These are phyloP conservation scores for Enoplosus armatus DNA, from an alignment of 2,797 vertebrate genomes.

Conservation along the genomic window DNA sequence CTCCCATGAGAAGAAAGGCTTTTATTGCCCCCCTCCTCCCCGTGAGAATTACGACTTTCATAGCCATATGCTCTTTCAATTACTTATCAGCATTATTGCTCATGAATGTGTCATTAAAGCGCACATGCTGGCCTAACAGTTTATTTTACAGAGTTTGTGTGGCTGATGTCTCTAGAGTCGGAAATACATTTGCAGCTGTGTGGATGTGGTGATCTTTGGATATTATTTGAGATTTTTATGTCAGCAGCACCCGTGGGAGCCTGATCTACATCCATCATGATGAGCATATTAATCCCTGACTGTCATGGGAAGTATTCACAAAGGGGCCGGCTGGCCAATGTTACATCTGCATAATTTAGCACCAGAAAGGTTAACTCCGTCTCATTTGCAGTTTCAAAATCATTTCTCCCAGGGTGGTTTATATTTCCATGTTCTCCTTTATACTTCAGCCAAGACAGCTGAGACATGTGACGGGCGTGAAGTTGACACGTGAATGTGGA, in stretches of 20 bases:
- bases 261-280: conserved; percentile 34
- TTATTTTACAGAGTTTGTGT: conserved; percentile 22
- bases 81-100: conserved; percentile 59
- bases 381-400: conserved; percentile 32
- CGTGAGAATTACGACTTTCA: conserved; percentile 39
- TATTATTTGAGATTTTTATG: conserved; percentile 37
- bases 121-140: conserved; percentile 6
- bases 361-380: conserved; percentile 48
- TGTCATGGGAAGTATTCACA: conserved; percentile 22
- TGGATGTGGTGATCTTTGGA: conserved; percentile 47
- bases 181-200: conserved; percentile 18
- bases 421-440: conserved; percentile 23
- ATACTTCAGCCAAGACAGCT: conserved; percentile 17
- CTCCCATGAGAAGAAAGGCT: conserved; percentile 38
- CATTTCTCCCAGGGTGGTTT: conserved; percentile 22
- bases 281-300: conserved; percentile 6
- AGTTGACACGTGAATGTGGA: conserved; percentile 22
- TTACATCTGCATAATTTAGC: conserved; percentile 56
- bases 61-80: conserved; percentile 52
- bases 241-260: conserved; percentile 47
- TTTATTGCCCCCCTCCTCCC: conserved; percentile 31
- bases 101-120: conserved; percentile 63
- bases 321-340: neutral
- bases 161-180: conserved; percentile 16
- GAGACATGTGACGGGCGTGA: conserved; percentile 15